Evolutionary conservation across 2,113 vertebrate species (phyloP).

Genomic region (Illadopsis cleaveri): DNA sequence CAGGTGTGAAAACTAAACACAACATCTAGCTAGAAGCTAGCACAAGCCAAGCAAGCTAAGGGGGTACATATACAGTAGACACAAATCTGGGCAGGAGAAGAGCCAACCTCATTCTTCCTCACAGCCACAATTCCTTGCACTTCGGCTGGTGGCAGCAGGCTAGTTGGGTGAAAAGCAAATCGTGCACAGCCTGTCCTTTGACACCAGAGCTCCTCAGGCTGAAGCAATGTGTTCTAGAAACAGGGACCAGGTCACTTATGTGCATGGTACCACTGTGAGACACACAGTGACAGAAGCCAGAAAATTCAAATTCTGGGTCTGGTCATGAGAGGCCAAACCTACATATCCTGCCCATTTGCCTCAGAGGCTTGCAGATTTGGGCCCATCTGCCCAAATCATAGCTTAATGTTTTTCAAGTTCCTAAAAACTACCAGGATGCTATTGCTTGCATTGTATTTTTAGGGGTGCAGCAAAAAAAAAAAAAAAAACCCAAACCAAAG

Average conservation of each 20-base stretch:
- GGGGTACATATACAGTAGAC: too few relatives aligned
- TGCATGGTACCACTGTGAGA: accelerated
- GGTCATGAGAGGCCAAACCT: neutral
- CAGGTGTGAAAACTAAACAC: neutral
- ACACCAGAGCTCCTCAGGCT: neutral
- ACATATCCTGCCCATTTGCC: neutral
- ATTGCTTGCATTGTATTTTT: neutral
- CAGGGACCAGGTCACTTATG: accelerated
- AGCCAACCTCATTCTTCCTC: neutral
- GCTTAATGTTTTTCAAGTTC: neutral
- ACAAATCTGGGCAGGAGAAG: neutral
- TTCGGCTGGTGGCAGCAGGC: neutral
- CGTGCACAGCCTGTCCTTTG: neutral
- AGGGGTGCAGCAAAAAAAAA: neutral
- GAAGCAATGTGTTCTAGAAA: neutral
- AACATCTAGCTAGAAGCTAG: accelerated
- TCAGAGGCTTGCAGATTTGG: neutral
- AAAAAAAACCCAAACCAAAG: neutral
- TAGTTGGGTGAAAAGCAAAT: neutral
- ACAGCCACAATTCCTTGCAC: accelerated
- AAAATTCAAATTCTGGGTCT: neutral
- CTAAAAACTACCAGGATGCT: neutral
- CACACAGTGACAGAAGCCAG: neutral
- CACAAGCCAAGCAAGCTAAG: neutral
- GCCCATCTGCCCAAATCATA: neutral